phyloP scores from a whole-genome alignment of 2,797 vertebrate genomes.

The Xenops minutus region DNA sequence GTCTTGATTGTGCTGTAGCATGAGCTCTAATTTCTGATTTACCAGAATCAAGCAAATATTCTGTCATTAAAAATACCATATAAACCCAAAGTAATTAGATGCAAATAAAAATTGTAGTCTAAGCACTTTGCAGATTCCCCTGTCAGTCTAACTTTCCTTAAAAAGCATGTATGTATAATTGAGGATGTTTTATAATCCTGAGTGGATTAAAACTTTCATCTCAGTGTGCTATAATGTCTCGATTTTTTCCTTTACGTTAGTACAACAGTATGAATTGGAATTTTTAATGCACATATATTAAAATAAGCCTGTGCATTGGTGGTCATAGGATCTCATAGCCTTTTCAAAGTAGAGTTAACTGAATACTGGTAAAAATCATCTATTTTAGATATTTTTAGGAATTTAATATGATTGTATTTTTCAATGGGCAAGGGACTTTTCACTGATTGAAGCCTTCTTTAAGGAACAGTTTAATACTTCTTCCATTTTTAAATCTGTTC shows the following conservation, averaged over 20 bases:
- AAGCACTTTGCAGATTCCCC: background rate
- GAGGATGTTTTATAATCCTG: background rate
- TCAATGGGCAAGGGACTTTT: background rate
- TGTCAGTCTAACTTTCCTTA: background rate
- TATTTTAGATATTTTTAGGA: background rate
- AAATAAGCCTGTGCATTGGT: background rate
- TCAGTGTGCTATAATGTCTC: background rate
- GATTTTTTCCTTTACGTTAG: background rate
- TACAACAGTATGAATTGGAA: background rate
- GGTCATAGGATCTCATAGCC: background rate
- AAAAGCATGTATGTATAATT: background rate
- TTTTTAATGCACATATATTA: background rate
- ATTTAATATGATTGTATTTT: background rate
- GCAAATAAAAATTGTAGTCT: background rate
- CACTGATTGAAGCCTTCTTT: background rate
- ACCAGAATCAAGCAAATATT: background rate
- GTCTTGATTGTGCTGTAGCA: background rate
- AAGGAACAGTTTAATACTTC: background rate
- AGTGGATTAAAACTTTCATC: background rate
- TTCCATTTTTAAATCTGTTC: background rate
- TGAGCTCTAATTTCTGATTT: background rate
- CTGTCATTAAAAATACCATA: background rate
- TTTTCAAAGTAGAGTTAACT: background rate
- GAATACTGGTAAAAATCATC: background rate
- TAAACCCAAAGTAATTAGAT: background rate